These are phyloP conservation scores for Bombus soroeensis DNA, from an alignment of 1,140 invertebrate genomes.

Conservation along the genomic window DNA sequence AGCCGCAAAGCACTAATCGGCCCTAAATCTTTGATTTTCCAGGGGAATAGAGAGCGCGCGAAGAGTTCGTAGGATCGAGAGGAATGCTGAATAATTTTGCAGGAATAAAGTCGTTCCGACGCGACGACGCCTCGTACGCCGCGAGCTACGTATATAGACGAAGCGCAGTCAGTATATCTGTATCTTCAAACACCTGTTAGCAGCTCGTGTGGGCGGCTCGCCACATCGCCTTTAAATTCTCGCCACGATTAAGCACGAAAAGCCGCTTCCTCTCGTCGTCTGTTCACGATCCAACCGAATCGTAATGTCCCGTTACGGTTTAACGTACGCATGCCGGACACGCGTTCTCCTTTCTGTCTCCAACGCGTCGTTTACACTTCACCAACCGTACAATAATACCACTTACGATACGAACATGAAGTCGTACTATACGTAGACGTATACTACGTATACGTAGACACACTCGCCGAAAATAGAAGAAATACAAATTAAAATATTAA, in stretches of 20 bases:
- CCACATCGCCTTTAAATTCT: constrained; percentile 69
- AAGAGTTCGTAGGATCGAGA: too few relatives aligned
- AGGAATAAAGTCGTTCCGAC: background rate
- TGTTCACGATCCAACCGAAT: background rate
- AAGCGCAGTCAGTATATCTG: constrained; percentile 73
- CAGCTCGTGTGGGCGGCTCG: constrained; percentile 64
- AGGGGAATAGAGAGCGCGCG: too few relatives aligned
- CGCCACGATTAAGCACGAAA: constrained; percentile 18
- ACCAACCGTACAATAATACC: too few relatives aligned
- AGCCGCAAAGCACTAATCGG: too few relatives aligned
- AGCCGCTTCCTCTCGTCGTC: background rate
- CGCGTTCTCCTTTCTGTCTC: background rate
- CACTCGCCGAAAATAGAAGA: too few relatives aligned
- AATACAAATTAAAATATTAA: background rate
- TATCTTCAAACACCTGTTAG: constrained; percentile 81
- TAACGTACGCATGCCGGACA: background rate
- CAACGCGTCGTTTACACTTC: background rate
- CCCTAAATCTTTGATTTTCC: too few relatives aligned
- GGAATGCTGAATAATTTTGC: constrained; percentile 26
- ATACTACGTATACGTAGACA: too few relatives aligned
- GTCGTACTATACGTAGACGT: too few relatives aligned
- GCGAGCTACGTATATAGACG: background rate
- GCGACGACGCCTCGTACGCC: background rate
- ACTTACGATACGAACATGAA: too few relatives aligned
- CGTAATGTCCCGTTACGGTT: background rate